Base-by-base conservation (phyloP, 2,888 invertebrate species). In the Euzetes globulus region DNA sequence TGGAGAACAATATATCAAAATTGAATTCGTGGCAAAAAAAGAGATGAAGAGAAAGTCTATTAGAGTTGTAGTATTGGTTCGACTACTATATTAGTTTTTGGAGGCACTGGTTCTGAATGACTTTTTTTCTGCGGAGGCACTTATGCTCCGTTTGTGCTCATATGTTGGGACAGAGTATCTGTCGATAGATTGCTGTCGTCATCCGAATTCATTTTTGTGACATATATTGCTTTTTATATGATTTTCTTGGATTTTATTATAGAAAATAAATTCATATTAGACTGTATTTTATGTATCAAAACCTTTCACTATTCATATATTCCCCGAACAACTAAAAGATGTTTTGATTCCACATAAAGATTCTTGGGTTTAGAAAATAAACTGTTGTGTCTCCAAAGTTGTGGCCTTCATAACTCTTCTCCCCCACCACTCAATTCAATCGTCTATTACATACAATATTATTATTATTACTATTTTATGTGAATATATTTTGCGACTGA, bases 191-290 rank as follows among this genome's bases (percentile, higher is more conserved):
- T 17, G 33, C n/a, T 4, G 27, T 33, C 15, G 63, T 63, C 63
- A 37, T 33, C 15, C n/a, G 27, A 33, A 63, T 63, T 33, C 63
- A 63, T 63, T 63, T 63, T 63, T 63, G 11, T 63, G 63, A 63
- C 63, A 63, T 29, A 63, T 63, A 63, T 63, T 29, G 63, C 63
- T 33, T 63, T 63, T 63, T 63, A 63, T 63, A 63, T 63, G 27
- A 63, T 63, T 63, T 25, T n/a, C 25, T n/a, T 33, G 2, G 25
- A 33, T 63, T 63, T 63, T 63, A 63, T 63, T 63, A 63, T 37
- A 63, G 33, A 2, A 63, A 6, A 63, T 63, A 63, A 63, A 55
- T 55, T 55, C 55, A 55, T 55, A 55, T 55, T 25, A 55, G 5
- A 4, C 17, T 50, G 6, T n/a, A 11, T 50, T 50, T 7, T 19